phyloP scores from a whole-genome alignment of 2,113 vertebrate species.

The Gambusia affinis region DNA sequence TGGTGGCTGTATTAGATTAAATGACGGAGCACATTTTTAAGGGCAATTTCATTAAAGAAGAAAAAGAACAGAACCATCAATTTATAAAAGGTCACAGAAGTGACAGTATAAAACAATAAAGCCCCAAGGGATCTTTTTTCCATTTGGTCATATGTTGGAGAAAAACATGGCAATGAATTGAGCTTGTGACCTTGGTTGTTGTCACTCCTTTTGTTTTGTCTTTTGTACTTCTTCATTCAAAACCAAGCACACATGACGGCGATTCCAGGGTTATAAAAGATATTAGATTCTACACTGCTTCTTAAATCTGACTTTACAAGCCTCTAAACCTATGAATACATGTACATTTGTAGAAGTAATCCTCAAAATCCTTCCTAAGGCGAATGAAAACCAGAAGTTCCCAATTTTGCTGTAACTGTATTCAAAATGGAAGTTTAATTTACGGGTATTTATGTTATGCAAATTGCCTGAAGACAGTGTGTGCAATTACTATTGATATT shows the following conservation, averaged over 20 bases:
- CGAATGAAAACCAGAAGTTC: slow-evolving; percentile 29
- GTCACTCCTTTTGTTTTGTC: slow-evolving; percentile 43
- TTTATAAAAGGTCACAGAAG: slow-evolving; percentile 63
- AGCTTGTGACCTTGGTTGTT: slow-evolving; percentile 60
- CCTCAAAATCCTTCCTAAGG: slow-evolving; percentile 35
- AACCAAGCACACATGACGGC: slow-evolving; percentile 9
- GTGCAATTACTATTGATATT: slow-evolving; percentile 31
- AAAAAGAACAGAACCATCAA: slow-evolving; percentile 20
- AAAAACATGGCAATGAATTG: slow-evolving; percentile 48
- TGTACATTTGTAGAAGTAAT: slow-evolving; percentile 11
- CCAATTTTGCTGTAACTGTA: slow-evolving; percentile 20
- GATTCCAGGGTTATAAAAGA: slow-evolving; percentile 19
- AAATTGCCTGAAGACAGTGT: slow-evolving; percentile 25
- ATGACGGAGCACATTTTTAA: slow-evolving; percentile 59
- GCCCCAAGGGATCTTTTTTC: slow-evolving; percentile 38
- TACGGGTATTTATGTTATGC: slow-evolving; percentile 30
- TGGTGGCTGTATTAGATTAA: slow-evolving; percentile 37
- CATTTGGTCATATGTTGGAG: slow-evolving; percentile 50
- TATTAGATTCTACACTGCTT: neutral
- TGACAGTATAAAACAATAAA: slow-evolving; percentile 42
- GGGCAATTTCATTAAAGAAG: slow-evolving; percentile 43
- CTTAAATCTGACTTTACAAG: slow-evolving; percentile 20
- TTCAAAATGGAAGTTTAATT: slow-evolving; percentile 39
- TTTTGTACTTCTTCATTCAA: slow-evolving; percentile 33
- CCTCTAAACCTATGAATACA: slow-evolving; percentile 26